phyloP scores from a whole-genome alignment of 2,797 vertebrate species.

The Falco columbarius region DNA sequence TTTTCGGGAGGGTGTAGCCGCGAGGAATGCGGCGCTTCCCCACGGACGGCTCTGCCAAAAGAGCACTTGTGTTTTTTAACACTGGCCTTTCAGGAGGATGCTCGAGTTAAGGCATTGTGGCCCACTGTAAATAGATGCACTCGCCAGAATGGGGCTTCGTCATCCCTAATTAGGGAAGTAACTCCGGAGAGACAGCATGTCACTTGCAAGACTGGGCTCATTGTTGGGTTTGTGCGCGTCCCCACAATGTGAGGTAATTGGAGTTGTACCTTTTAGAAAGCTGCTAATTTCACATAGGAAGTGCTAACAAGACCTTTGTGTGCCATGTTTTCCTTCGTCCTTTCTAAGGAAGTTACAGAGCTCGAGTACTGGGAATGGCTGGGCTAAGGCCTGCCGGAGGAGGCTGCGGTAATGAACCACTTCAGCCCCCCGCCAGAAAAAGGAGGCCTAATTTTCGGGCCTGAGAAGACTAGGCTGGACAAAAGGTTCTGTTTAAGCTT shows the following conservation, averaged over 20 bases:
- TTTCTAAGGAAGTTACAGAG: conserved; percentile 94
- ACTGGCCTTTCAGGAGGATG: conserved; percentile 88
- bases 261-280: conserved; percentile 99
- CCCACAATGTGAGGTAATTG: conserved; percentile 98
- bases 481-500: conserved; percentile 99
- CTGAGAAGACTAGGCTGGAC: conserved; percentile 95
- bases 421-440: conserved; percentile 96
- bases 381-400: conserved; percentile 91
- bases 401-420: conserved; percentile 99
- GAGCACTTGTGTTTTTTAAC: conserved; percentile 92
- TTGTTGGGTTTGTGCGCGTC: conserved; percentile 86
- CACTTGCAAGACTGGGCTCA: conserved; percentile 83
- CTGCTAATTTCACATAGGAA: conserved; percentile 99
- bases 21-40: conserved; percentile 85
- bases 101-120: conserved; percentile 88
- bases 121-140: conserved; percentile 91
- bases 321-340: conserved; percentile 98
- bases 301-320: conserved; percentile 99
- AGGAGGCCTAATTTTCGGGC: conserved; percentile 96
- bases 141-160: conserved; percentile 92
- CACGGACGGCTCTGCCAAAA: conserved; percentile 83
- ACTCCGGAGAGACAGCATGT: conserved; percentile 91
- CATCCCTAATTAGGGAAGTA: conserved; percentile 99
- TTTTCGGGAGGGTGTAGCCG: conserved; percentile 81
- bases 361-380: conserved; percentile 95